Percentiles rank a stretch among this genome's conserved stretches.
These are phyloP conservation scores for Mylabris sibirica DNA, from an alignment of 2,888 invertebrate species.

Conservation along the genomic window DNA sequence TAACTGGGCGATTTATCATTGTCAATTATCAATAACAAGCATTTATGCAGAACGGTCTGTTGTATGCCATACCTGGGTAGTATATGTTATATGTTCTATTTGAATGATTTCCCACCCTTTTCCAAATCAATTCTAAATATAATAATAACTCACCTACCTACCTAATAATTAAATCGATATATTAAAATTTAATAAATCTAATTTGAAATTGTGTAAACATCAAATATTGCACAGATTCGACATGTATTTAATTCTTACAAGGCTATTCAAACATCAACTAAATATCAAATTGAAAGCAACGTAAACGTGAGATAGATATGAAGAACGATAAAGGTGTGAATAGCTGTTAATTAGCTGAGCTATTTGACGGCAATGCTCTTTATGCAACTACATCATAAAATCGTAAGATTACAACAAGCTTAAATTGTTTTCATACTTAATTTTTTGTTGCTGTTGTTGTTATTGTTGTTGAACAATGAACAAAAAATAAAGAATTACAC, in stretches of 20 bases:
- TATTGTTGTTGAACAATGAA: background rate
- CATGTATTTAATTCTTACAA: slow-evolving; percentile 32
- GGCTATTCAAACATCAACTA: slow-evolving; percentile 26
- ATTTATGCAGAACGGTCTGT: slow-evolving; percentile 52
- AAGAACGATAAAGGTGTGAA: slow-evolving; percentile 35
- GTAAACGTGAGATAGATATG: slow-evolving; percentile 34
- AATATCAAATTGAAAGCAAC: slow-evolving; percentile 30
- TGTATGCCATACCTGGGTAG: slow-evolving; percentile 50
- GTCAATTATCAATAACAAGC: slow-evolving; percentile 54
- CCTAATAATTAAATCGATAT: background rate
- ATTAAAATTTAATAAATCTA: background rate
- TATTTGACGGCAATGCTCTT: slow-evolving; percentile 31
- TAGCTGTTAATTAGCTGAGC: slow-evolving; percentile 34
- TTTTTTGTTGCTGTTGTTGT: background rate
- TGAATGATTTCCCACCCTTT: slow-evolving; percentile 27
- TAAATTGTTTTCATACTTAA: background rate
- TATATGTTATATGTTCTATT: slow-evolving; percentile 46
- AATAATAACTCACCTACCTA: too few species aligned
- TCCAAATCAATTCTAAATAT: slow-evolving; percentile 14
- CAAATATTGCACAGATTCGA: slow-evolving; percentile 25
- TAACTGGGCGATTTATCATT: slow-evolving; percentile 53
- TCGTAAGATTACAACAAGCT: background rate
- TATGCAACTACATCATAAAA: slow-evolving; percentile 12
- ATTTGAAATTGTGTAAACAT: background rate
- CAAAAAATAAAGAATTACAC: background rate